phyloP scores from a whole-genome alignment of 2,113 vertebrate species.

The Salvelinus namaycush region DNA sequence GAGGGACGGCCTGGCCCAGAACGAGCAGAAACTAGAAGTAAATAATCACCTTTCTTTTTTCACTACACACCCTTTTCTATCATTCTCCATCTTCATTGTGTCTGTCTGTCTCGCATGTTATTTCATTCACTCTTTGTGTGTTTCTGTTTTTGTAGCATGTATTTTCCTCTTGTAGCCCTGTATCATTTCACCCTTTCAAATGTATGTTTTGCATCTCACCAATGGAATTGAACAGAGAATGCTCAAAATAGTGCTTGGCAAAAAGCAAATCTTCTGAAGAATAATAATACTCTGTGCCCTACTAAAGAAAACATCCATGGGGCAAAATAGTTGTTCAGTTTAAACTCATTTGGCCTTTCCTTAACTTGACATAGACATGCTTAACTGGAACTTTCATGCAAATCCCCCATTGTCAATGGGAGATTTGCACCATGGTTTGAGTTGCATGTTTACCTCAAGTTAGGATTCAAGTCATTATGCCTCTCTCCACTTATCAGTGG shows the following conservation, averaged over 20 bases:
- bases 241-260: too few species aligned
- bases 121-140: neutral
- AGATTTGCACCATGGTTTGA: neutral
- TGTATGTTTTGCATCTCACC: too few species aligned
- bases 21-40: constrained; percentile 98
- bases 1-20: constrained; percentile 93
- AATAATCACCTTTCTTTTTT: constrained; percentile 77
- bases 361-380: neutral
- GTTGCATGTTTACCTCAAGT: neutral
- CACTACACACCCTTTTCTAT: neutral
- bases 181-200: neutral
- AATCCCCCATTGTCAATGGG: neutral
- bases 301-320: neutral
- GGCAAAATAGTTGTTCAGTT: neutral
- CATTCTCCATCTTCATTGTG: neutral
- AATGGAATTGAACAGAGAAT: too few species aligned
- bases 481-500: neutral
- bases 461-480: neutral
- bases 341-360: neutral
- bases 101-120: neutral
- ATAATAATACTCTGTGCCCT: too few species aligned
- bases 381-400: neutral
- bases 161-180: neutral
- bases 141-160: neutral
- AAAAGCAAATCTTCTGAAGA: too few species aligned